Conservation (phyloP, 2,888 invertebrate species). For the Euspilapteryx auroguttella region DNA sequence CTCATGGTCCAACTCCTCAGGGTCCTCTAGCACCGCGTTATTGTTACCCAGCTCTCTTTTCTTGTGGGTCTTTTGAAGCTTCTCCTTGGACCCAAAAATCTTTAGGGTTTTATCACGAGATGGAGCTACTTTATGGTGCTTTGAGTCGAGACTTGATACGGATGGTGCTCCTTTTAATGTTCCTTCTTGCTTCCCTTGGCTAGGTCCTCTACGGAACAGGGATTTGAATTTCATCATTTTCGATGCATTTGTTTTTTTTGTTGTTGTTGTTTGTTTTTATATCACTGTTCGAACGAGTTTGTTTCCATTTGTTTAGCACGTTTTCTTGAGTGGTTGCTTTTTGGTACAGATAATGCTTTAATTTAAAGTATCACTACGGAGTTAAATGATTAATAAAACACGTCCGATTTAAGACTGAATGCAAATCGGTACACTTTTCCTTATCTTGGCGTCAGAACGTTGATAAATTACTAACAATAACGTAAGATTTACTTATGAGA, state of each 20-base stretch:
- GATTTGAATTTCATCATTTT: conserved; percentile 92
- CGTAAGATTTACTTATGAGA: too few relatives aligned
- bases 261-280: too few relatives aligned
- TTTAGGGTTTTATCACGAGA: conserved; percentile 47
- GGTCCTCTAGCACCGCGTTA: conserved; percentile 53
- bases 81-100: conserved; percentile 57
- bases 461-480: too few relatives aligned
- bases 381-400: too few relatives aligned
- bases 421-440: too few relatives aligned
- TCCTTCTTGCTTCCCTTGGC: conserved; percentile 55
- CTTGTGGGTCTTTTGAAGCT: conserved; percentile 48
- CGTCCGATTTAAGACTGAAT: too few relatives aligned
- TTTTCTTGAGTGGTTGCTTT: too few relatives aligned
- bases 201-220: conserved; percentile 86
- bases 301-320: too few relatives aligned
- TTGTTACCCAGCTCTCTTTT: conserved; percentile 49
- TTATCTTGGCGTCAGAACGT: too few relatives aligned
- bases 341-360: too few relatives aligned
- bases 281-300: conserved; percentile 33
- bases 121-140: conserved; percentile 57
- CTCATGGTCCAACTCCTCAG: conserved; percentile 37
- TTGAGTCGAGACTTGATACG: conserved; percentile 66
- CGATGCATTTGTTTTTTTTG: too few relatives aligned
- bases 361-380: too few relatives aligned
- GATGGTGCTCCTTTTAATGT: conserved; percentile 65